Evolutionary conservation across 2,888 invertebrate genomes (phyloP).

Genomic region (Drosophila buzzatii): DNA sequence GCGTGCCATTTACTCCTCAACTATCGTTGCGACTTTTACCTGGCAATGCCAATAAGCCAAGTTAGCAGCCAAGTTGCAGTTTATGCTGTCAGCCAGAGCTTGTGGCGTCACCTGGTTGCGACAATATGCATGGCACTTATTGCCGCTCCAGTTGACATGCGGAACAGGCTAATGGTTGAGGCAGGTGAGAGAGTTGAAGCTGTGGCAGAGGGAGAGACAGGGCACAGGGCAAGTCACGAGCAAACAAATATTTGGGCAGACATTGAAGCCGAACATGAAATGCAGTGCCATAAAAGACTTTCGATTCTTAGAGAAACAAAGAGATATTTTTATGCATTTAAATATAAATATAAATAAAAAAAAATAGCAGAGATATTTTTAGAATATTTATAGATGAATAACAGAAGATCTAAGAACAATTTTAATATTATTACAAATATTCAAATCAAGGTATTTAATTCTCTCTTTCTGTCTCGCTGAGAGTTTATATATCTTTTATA

Average conservation of each 20-base stretch:
- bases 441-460: too few species aligned
- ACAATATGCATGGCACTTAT: conserved; percentile 79
- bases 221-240: background rate
- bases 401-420: background rate
- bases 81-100: conserved; percentile 33
- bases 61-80: conserved; percentile 56
- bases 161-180: conserved; percentile 42
- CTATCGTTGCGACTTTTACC: conserved; percentile 17
- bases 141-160: conserved; percentile 77
- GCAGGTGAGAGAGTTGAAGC: background rate
- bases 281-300: background rate
- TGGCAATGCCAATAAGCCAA: conserved; percentile 53
- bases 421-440: background rate
- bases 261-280: background rate
- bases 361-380: too few species aligned
- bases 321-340: too few species aligned
- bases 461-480: too few species aligned
- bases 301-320: background rate
- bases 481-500: background rate
- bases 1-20: conserved; percentile 2
- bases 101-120: conserved; percentile 64
- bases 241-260: background rate
- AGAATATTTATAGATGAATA: background rate
- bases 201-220: background rate
- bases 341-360: too few species aligned